A percentile compares a stretch with the other conserved stretches of the same genome.
phyloP scores from a whole-genome alignment of 1,140 invertebrate species.

The Drosophila yakuba region DNA sequence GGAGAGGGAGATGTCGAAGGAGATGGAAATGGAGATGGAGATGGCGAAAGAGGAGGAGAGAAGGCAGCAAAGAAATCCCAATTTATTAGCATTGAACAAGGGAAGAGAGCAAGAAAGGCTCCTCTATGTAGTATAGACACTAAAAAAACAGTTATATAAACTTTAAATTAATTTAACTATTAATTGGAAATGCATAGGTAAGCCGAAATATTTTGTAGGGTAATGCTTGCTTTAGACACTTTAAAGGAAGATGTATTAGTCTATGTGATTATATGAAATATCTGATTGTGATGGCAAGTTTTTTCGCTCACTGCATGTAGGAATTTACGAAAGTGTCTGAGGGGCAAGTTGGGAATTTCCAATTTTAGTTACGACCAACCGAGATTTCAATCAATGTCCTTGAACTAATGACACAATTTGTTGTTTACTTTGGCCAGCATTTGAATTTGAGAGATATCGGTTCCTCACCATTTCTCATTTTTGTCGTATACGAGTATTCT shows the following conservation, averaged over 20 bases:
- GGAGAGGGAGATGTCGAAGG: neutral
- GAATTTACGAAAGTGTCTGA: neutral
- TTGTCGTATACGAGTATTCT: neutral
- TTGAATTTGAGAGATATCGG: conserved; percentile 40
- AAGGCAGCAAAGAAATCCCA: conserved; percentile 38
- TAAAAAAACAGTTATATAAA: neutral
- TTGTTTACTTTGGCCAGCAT: conserved; percentile 43
- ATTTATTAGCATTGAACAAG: conserved; percentile 56
- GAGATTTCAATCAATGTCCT: conserved; percentile 69
- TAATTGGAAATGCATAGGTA: too few relatives aligned
- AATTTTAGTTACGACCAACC: conserved; percentile 57
- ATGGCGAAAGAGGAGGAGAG: neutral
- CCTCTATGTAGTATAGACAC: neutral
- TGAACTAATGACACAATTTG: conserved; percentile 71
- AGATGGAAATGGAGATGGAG: neutral
- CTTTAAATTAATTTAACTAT: too few relatives aligned
- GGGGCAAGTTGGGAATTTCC: conserved; percentile 21
- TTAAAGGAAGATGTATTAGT: too few relatives aligned
- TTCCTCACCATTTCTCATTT: neutral
- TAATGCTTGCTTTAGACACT: too few relatives aligned
- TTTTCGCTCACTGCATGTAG: neutral
- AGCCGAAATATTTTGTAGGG: too few relatives aligned
- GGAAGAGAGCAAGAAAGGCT: neutral
- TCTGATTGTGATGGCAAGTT: too few relatives aligned
- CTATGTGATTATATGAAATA: too few relatives aligned